Evolutionary conservation across 2,113 vertebrate genomes (phyloP).

Genomic region (Lepidothrix coronata): DNA sequence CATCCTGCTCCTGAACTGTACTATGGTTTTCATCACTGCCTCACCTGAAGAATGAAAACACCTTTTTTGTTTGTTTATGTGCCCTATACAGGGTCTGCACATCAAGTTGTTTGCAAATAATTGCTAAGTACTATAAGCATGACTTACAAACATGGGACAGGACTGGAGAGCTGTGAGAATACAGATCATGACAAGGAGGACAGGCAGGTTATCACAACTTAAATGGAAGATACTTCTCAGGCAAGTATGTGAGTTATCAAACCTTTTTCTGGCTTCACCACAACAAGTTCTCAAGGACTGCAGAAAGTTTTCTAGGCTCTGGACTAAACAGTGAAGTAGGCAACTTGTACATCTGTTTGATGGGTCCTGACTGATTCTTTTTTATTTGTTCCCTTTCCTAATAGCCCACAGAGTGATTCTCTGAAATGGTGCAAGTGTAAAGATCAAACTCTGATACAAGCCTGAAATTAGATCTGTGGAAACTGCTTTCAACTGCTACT

Average conservation of each 20-base stretch:
- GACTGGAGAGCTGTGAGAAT: not conserved
- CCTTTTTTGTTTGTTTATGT: not conserved
- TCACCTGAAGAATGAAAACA: not conserved
- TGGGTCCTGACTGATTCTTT: not conserved
- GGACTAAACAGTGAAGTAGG: not conserved
- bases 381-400: not conserved
- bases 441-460: conserved; percentile 25
- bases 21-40: not conserved
- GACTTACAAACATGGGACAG: not conserved
- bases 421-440: conserved; percentile 25
- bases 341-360: not conserved
- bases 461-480: conserved; percentile 39
- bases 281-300: not conserved
- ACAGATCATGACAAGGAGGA: not conserved
- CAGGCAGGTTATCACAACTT: not conserved
- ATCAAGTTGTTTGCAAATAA: not conserved
- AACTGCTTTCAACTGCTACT: conserved; percentile 54
- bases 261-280: not conserved
- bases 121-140: not conserved
- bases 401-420: not conserved
- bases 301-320: not conserved
- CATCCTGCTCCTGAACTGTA: not conserved
- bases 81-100: not conserved
- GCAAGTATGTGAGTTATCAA: not conserved
- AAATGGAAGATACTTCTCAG: not conserved